Evolutionary conservation across 1,140 invertebrate species (phyloP).

Genomic region (Drosophila seguyi): DNA sequence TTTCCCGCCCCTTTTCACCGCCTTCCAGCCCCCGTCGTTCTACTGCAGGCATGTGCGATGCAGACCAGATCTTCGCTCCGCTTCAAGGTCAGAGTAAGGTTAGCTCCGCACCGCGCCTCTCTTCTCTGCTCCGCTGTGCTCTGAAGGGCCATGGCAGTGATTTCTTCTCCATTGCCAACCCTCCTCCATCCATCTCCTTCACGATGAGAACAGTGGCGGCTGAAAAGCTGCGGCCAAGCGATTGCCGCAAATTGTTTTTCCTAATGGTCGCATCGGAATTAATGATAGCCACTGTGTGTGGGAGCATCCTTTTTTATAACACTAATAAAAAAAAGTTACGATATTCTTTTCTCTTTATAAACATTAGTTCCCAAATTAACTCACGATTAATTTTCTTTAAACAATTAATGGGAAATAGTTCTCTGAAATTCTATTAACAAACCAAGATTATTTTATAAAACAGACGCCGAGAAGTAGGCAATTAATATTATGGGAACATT

Average conservation of each 20-base stretch:
- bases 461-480: neutral
- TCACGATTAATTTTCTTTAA: neutral
- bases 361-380: too few species aligned
- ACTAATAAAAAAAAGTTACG: neutral
- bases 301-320: constrained; percentile 49
- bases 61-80: constrained; percentile 60
- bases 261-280: constrained; percentile 53
- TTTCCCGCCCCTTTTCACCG: constrained; percentile 31
- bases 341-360: neutral
- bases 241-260: constrained; percentile 46
- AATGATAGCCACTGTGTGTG: constrained; percentile 26
- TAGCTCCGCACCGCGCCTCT: constrained; percentile 52
- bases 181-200: constrained; percentile 5
- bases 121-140: constrained; percentile 10
- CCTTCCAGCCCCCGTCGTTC: constrained; percentile 6
- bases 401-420: neutral
- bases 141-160: constrained; percentile 73
- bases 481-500: neutral
- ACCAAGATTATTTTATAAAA: too few species aligned
- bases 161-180: constrained; percentile 33
- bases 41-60: constrained; percentile 30
- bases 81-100: constrained; percentile 81
- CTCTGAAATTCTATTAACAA: too few species aligned
- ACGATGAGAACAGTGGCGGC: constrained; percentile 19
- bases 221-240: constrained; percentile 24